Evolutionary conservation across 2,113 vertebrate species (phyloP), one percentile per base, ranked within the genome.

Genomic region (Phycodurus eques): DNA sequence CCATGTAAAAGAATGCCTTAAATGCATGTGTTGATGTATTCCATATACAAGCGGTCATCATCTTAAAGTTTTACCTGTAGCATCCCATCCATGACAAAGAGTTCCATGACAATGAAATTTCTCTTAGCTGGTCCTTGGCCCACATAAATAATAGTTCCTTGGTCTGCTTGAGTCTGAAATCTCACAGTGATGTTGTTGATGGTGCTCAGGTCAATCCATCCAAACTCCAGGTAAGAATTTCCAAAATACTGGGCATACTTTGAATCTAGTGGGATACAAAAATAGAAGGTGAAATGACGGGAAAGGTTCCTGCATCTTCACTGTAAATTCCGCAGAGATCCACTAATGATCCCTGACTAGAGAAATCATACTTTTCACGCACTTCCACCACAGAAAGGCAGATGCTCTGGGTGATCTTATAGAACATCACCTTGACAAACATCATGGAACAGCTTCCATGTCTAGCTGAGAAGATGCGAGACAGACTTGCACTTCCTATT

Each of bases 181-280:
- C 92, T 86, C 82, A 96, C 70, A 9, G 81, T 88, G 61, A 96
- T 91, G 68, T 87, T 92, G 69, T 91, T 94, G 79, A 92, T 64
- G 8, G 47, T 19, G 2, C 77, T 82, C 47, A 95, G 90, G 80
- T 80, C 70, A 68, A 95, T 86, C 59, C 91, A 90, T 67, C 88
- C 80, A 90, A 96, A 96, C 87, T 95, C 90, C 88, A 94, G 80
- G 79, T 93, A 94, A 20, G 93, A 94, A 80, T 93, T 79, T 22
- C 94, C 93, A 22, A 90, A 88, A 83, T 93, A 96, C 3, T 5
- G 84, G 79, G 81, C 49, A 70, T 86, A 92, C 74, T 73, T 91
- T 57, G 90, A 86, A 87, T 92, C 93, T 95, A 81, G 57, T n/a
- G 67, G 66, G 67, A 81, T 17, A 69, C 67, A 71, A 42, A 72